Evolutionary conservation across 2,797 vertebrate species (phyloP).

Genomic region (Paramormyrops hopkinsi): DNA sequence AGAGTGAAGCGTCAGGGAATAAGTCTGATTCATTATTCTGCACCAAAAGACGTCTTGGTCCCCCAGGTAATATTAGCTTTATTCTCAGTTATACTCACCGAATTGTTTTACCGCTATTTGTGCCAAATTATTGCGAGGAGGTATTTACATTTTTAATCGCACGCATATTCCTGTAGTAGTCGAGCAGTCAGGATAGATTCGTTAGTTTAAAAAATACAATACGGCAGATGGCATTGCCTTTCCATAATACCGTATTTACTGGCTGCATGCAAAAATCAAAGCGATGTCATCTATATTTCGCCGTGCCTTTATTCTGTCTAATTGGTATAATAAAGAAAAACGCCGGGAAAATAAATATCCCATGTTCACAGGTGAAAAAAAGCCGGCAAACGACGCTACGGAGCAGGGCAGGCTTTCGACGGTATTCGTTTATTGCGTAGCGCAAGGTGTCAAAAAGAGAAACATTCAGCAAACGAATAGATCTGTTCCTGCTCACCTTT

Average conservation of each 20-base stretch:
- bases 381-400: conserved; percentile 12
- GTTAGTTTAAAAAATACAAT: not conserved
- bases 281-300: not conserved
- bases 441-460: not conserved
- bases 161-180: not conserved
- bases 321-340: not conserved
- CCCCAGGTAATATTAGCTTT: conserved; percentile 18
- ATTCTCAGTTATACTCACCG: not conserved
- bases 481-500: conserved; percentile 67
- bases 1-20: not conserved
- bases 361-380: conserved; percentile 9
- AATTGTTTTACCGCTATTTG: not conserved
- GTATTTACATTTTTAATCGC: not conserved
- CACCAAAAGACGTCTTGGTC: not conserved
- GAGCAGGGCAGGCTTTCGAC: not conserved
- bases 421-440: not conserved
- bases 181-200: not conserved
- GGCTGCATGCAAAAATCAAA: not conserved
- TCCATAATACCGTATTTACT: not conserved
- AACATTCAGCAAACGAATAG: not conserved
- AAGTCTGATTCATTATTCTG: conserved; percentile 11
- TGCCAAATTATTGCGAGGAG: not conserved
- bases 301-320: not conserved
- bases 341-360: not conserved
- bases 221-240: not conserved